Percentiles rank a stretch among this genome's conserved stretches.
These are phyloP conservation scores for Drosophila nigricruria DNA, from an alignment of 2,888 invertebrate genomes.

Conservation along the genomic window DNA sequence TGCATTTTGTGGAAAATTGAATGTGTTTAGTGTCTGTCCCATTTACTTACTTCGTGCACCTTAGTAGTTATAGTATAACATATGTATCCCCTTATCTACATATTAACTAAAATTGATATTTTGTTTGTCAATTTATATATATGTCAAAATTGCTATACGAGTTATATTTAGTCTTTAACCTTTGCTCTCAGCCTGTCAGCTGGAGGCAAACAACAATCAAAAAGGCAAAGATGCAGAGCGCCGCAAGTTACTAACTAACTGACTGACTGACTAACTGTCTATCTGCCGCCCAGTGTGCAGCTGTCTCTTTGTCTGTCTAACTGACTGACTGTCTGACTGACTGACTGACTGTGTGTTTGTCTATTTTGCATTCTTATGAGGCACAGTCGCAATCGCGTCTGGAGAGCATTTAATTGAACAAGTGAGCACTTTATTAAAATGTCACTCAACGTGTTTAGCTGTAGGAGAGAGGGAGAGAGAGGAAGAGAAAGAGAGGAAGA, in stretches of 20 bases:
- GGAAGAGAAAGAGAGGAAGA: background rate
- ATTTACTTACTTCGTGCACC: too few relatives aligned
- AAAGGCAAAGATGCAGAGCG: slow-evolving; percentile 10
- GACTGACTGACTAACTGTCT: slow-evolving; percentile 31
- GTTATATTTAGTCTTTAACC: background rate
- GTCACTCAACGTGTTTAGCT: slow-evolving; percentile 72
- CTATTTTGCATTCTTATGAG: slow-evolving; percentile 59
- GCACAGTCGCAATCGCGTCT: slow-evolving; percentile 30
- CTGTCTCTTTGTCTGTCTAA: slow-evolving; percentile 24
- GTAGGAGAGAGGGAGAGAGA: background rate
- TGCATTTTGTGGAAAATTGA: too few relatives aligned
- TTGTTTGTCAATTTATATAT: background rate
- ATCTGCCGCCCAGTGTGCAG: slow-evolving; percentile 3
- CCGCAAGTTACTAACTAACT: slow-evolving; percentile 2
- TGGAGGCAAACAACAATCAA: slow-evolving; percentile 17
- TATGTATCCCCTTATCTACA: background rate
- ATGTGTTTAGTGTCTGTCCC: too few relatives aligned
- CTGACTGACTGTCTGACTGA: slow-evolving; percentile 11
- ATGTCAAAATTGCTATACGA: background rate
- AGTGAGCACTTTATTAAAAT: slow-evolving; percentile 81
- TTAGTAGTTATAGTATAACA: too few relatives aligned
- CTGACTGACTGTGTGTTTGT: slow-evolving; percentile 32
- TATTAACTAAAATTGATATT: background rate
- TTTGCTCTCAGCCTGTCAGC: slow-evolving; percentile 5
- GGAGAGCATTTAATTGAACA: slow-evolving; percentile 72